Evolutionary conservation across 2,113 vertebrate genomes (phyloP).

Genomic region (Bothrops jararaca): DNA sequence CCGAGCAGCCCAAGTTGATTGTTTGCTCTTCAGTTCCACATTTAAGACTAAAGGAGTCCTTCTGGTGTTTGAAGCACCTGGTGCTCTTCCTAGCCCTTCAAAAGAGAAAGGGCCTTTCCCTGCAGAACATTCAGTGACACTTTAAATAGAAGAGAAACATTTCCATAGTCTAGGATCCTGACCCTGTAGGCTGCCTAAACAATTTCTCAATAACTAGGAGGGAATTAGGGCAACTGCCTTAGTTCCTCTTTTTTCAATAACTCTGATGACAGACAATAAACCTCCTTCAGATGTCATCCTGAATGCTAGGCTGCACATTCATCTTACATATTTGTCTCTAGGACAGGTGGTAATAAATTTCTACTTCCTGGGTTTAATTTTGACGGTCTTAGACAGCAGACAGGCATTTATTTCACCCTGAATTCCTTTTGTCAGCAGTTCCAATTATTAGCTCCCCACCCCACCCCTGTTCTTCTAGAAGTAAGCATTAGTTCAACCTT

Average conservation of each 20-base stretch:
- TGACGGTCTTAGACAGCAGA: constrained; percentile 59
- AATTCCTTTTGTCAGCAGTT: constrained; percentile 63
- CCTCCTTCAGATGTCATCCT: constrained; percentile 54
- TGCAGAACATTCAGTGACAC: background rate
- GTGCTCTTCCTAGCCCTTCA: background rate
- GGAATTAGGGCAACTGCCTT: constrained; percentile 34
- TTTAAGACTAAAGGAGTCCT: background rate
- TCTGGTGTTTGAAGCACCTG: background rate
- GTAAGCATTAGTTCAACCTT: constrained; percentile 37
- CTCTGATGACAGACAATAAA: constrained; percentile 42
- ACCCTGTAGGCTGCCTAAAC: constrained; percentile 23
- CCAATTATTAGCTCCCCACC: constrained; percentile 47
- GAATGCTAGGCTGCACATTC: constrained; percentile 48
- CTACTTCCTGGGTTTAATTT: constrained; percentile 64
- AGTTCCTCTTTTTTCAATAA: constrained; percentile 36
- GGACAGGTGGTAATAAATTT: constrained; percentile 62
- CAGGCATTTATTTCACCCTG: constrained; percentile 56
- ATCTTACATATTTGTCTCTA: constrained; percentile 54
- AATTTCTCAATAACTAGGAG: constrained; percentile 15
- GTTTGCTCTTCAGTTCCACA: background rate
- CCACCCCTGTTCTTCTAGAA: constrained; percentile 37
- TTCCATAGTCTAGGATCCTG: background rate
- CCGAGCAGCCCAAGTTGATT: background rate
- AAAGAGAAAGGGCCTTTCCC: background rate
- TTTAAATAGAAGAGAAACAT: constrained; percentile 12